Conservation (phyloP, 2,797 vertebrate species). For the Ambastaia sidthimunki region DNA sequence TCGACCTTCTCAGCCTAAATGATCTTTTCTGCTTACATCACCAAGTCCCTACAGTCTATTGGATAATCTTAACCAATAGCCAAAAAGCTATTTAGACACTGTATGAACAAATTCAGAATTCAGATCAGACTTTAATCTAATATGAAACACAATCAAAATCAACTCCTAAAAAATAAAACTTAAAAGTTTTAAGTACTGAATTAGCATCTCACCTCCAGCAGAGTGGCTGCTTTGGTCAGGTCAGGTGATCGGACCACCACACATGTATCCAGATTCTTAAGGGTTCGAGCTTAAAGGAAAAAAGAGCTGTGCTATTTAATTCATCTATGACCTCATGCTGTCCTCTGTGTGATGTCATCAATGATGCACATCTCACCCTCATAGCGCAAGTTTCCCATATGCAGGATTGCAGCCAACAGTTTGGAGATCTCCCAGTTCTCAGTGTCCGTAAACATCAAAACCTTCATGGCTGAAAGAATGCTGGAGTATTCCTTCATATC, state of each 20-base stretch:
- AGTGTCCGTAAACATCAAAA: constrained; percentile 95
- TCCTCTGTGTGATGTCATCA: neutral
- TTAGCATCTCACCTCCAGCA: constrained; percentile 85
- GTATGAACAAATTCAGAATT: no score
- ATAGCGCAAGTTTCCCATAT: constrained; percentile 94
- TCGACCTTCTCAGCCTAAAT: no score
- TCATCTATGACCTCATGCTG: neutral
- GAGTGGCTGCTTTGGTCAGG: constrained; percentile 81
- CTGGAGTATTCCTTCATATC: constrained; percentile 95
- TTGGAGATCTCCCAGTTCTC: constrained; percentile 98
- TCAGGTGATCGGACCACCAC: constrained; percentile 89
- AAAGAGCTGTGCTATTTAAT: neutral
- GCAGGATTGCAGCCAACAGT: constrained; percentile 91
- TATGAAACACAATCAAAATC: no score
- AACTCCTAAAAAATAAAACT: no score
- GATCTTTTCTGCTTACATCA: no score
- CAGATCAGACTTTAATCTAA: no score
- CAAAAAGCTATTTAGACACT: no score
- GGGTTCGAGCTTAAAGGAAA: constrained; percentile 81
- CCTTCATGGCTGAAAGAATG: constrained; percentile 96
- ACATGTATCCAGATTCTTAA: constrained; percentile 93
- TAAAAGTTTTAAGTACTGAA: no score
- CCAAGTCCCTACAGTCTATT: no score
- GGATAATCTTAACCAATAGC: no score
- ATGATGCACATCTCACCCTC: constrained; percentile 78